Evolutionary conservation across 2,888 invertebrate genomes (phyloP).

Genomic region (Hypena proboscidalis): DNA sequence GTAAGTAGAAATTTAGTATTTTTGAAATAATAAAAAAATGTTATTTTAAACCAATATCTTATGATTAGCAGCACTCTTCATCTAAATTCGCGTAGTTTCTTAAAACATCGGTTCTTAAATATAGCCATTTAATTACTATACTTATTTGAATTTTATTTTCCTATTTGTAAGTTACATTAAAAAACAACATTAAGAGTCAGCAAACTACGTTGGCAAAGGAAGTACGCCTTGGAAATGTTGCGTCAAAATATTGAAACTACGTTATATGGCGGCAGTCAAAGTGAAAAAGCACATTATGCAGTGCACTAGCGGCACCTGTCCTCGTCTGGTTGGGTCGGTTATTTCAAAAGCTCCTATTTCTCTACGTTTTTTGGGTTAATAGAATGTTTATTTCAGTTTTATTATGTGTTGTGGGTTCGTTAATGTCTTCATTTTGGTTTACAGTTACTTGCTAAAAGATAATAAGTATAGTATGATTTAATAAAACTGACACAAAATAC

Average conservation of each 20-base stretch:
- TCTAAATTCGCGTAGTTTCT: too few relatives aligned
- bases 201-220: constrained; percentile 22
- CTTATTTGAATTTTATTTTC: too few relatives aligned
- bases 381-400: constrained; percentile 32
- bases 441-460: too few relatives aligned
- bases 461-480: too few relatives aligned
- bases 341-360: constrained; percentile 59
- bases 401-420: too few relatives aligned
- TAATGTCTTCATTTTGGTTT: background rate
- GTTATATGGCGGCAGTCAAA: constrained; percentile 48
- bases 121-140: too few relatives aligned
- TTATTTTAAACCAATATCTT: too few relatives aligned
- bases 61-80: too few relatives aligned
- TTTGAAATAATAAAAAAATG: too few relatives aligned
- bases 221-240: constrained; percentile 49
- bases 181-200: constrained; percentile 43
- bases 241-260: constrained; percentile 38
- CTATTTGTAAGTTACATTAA: constrained; percentile 23
- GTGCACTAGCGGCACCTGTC: constrained; percentile 72
- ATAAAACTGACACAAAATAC: too few relatives aligned
- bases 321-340: constrained; percentile 68
- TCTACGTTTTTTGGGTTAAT: constrained; percentile 28
- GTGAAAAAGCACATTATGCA: constrained; percentile 73
- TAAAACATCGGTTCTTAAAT: too few relatives aligned
- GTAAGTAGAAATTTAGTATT: too few relatives aligned